Percentiles rank a stretch among this genome's conserved stretches.
phyloP scores from a whole-genome alignment of 2,113 vertebrate species.

The Columba livia region DNA sequence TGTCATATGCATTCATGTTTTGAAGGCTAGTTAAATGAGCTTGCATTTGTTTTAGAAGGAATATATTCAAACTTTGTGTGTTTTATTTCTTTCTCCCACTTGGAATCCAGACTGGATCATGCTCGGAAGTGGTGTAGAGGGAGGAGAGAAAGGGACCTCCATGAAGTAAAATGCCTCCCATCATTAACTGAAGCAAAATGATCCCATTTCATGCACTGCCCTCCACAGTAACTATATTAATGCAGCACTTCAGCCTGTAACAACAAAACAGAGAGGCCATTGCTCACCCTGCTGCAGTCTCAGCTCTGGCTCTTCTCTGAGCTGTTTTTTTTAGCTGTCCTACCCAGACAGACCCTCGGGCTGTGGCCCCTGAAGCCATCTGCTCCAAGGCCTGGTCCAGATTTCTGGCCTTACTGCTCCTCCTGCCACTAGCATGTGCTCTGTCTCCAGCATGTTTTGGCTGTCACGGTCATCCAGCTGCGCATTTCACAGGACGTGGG shows the following conservation, averaged over 20 bases:
- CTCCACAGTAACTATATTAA: not conserved
- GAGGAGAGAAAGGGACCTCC: not conserved
- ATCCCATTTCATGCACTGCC: not conserved
- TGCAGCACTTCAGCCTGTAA: not conserved
- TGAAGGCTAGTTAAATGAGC: constrained; percentile 25
- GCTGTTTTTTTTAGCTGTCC: not conserved
- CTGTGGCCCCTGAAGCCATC: not conserved
- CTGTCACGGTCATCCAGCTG: not conserved
- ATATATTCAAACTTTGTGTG: constrained; percentile 10
- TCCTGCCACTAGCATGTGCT: not conserved
- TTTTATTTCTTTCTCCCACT: not conserved
- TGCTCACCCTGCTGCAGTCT: accelerated
- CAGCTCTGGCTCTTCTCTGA: not conserved
- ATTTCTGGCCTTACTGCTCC: not conserved
- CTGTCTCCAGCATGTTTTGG: not conserved
- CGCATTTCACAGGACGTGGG: not conserved
- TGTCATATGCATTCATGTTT: not conserved
- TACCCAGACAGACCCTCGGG: not conserved
- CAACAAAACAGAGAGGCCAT: not conserved
- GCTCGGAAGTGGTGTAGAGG: not conserved
- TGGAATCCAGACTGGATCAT: not conserved
- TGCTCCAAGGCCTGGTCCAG: constrained; percentile 9
- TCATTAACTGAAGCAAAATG: not conserved
- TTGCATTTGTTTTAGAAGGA: constrained; percentile 38
- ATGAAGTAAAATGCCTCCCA: not conserved